Conservation (phyloP, 2,113 vertebrate genomes). For the Atherinomorus stipes region DNA sequence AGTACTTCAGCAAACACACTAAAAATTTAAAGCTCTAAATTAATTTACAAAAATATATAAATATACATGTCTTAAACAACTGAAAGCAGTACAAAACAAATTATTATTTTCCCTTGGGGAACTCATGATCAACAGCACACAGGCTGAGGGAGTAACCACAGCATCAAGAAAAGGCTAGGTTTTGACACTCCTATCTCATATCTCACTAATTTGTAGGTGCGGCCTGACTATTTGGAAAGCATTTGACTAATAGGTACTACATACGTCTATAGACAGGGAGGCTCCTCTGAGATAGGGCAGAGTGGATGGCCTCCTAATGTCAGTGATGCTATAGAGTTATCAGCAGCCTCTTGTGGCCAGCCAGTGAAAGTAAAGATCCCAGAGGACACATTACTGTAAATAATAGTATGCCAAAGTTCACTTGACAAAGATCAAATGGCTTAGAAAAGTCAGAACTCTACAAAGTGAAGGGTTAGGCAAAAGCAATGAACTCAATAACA, state of each 20-base stretch:
- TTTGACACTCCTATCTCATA: conserved; percentile 52
- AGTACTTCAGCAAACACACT: conserved; percentile 28
- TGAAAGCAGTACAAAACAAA: conserved; percentile 11
- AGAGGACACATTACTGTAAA: background rate
- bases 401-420: background rate
- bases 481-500: background rate
- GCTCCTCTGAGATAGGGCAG: conserved; percentile 35
- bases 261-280: conserved; percentile 60
- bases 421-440: background rate
- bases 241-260: conserved; percentile 64
- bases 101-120: background rate
- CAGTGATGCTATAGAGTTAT: conserved; percentile 53
- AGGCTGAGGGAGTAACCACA: conserved; percentile 30
- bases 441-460: background rate
- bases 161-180: conserved; percentile 46
- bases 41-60: background rate
- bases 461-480: background rate
- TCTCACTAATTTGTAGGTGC: conserved; percentile 49
- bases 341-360: conserved; percentile 84
- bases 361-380: conserved; percentile 48
- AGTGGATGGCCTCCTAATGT: conserved; percentile 11
- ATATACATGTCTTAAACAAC: conserved; percentile 14
- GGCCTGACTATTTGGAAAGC: conserved; percentile 64
- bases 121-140: conserved; percentile 1
- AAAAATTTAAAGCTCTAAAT: background rate